These are phyloP conservation scores for Onychorhynchus coronatus DNA, from an alignment of 2,113 vertebrate species.

Conservation along the genomic window DNA sequence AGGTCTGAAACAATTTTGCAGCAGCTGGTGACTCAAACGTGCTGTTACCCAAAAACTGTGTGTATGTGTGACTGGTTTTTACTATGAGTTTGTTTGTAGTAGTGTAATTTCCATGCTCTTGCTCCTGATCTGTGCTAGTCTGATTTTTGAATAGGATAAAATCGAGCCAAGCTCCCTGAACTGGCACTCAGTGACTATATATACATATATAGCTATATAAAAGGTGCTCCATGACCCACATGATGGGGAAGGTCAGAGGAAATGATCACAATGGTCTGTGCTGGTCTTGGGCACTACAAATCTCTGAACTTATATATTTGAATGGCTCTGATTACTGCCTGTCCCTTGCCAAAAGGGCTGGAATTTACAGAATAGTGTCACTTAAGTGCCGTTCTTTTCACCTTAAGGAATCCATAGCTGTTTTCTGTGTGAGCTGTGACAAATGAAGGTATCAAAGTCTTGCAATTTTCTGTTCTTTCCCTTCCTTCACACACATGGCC, in stretches of 20 bases:
- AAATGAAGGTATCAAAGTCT: background rate
- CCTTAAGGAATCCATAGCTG: background rate
- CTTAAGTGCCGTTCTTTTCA: background rate
- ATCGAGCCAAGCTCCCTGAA: background rate
- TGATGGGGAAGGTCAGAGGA: background rate
- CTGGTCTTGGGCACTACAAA: background rate
- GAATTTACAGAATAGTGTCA: background rate
- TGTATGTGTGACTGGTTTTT: fast-evolving
- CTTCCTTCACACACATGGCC: background rate
- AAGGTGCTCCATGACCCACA: background rate
- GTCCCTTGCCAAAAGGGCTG: background rate
- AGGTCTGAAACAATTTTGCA: background rate
- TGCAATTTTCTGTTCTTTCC: background rate
- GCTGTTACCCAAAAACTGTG: background rate
- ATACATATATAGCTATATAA: background rate
- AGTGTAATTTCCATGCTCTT: fast-evolving
- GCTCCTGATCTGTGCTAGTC: background rate
- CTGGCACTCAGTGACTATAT: background rate
- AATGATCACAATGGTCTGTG: background rate
- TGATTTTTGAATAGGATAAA: background rate
- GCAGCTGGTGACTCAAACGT: background rate
- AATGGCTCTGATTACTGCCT: background rate
- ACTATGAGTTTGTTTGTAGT: background rate
- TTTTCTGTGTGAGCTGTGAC: background rate
- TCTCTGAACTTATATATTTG: background rate